Evolutionary conservation across 2,113 vertebrate species (phyloP).

Genomic region (Ahaetulla prasina): DNA sequence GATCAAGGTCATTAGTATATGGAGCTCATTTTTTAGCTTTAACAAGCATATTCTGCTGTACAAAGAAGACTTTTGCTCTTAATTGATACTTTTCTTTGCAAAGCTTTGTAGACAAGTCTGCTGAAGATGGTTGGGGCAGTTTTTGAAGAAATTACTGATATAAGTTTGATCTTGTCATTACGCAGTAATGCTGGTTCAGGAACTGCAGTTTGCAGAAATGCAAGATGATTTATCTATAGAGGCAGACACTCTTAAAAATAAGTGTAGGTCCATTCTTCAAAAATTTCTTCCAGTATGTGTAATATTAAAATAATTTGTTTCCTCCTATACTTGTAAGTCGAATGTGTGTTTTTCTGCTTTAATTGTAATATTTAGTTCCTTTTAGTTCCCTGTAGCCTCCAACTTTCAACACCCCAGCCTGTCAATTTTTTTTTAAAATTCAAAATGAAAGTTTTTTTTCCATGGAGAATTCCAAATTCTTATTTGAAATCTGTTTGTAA

Average conservation of each 20-base stretch:
- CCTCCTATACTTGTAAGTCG: neutral
- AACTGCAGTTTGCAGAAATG: neutral
- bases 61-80: neutral
- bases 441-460: neutral
- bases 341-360: neutral
- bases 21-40: neutral
- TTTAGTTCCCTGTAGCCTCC: neutral
- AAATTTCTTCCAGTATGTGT: neutral
- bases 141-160: neutral
- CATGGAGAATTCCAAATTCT: neutral
- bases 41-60: neutral
- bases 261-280: neutral
- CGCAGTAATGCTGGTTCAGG: neutral
- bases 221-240: neutral
- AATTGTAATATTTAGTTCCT: neutral
- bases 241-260: neutral
- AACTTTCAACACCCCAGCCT: neutral
- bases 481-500: neutral
- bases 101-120: neutral
- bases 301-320: neutral
- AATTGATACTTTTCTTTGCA: neutral
- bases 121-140: neutral
- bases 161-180: neutral
- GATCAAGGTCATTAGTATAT: neutral
- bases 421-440: neutral